Base-by-base conservation (phyloP, 2,113 vertebrate species). In the Pavo muticus region DNA sequence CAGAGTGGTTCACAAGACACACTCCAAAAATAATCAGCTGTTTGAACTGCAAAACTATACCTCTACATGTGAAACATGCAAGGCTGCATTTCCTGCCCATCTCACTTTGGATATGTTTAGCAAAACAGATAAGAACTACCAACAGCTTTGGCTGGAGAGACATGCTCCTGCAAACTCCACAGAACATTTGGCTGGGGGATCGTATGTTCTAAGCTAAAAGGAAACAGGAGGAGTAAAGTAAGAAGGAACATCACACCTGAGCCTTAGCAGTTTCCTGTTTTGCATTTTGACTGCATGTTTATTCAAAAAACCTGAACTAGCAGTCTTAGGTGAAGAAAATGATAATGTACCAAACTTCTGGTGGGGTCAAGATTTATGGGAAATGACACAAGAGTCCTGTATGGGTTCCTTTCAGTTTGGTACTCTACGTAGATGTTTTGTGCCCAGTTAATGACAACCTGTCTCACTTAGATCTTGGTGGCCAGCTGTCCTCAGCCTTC, bases 1-100 rank as follows among this genome's bases (percentile, higher is more conserved):
- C 75, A 93, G 94, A 94, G 87, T 69, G 84, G 54, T 92, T 95
- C 69, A 94, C 63, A 76, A 91, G 74, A 75, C 54, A 30, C 47
- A 16, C 63, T 90, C 54, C 32, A 80, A 91, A 91, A 94, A 82
- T 65, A 73, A 40, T 92, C 68, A 84, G 37, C 42, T 10, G 2
- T 71, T 93, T 21, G 67, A n/a, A n/a, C 37, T 79, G 56, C 27
- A 35, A 47, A 92, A 50, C 50, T 80, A 52, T 61, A 16, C 37
- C 29, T 82, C 39, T 56, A 48, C 32, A 17, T 17, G 16, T 69
- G 70, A 88, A 88, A 32, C 18, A 56, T 6, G n/a, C 2, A 2
- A 80, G 68, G 20, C 72, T 93, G 37, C 19, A 2, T 61, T 94
- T 90, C 59, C 74, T 39, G 67, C 67, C n/a, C 16, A 75, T 74